Evolutionary conservation across 2,797 vertebrate genomes (phyloP), one percentile per base, ranked within the genome.

Genomic region (Hoplostethus mediterraneus): DNA sequence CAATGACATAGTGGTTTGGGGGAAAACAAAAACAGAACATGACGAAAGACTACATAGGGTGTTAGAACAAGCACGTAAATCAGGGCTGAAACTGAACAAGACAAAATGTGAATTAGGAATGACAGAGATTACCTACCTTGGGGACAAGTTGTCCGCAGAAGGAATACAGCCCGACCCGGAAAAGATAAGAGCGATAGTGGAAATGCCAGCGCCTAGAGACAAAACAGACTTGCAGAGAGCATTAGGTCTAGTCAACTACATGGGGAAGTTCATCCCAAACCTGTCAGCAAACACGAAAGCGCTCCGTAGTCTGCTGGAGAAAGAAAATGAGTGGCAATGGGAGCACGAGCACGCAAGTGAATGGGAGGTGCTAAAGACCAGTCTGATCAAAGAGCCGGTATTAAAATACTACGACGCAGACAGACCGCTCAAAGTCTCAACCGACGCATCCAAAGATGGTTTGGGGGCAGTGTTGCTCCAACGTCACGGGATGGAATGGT

Each of bases 171-270:
- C 30, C 5, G 36, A 59, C 7, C 31, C 31, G 1, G 56, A 59
- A 9, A 59, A 17, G 10, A 8, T 10, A 12, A 38, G 36, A 10
- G 56, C 56, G 17, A 9, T 59, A 1, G 56, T 2, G 6, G 56
- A 59, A 7, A 40, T 40, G 56, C 56, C 56, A 17, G n/a, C 1
- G 6, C 57, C 57, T 6, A n/a, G 0, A 21, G n/a, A 60, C 38
- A 60, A 60, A n/a, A 60, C 13, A 3, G 57, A 60, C 6, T 17
- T 60, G n/a, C 57, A 42, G 38, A n/a, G 38, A 6, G n/a, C 57
- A 1, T 13, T 44, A 60, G 38, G 57, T 3, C 12, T 60, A 25
- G 57, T 60, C 1, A 60, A 60, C 7, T 60, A 21, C 38, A 16
- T 44, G 13, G 16, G 56, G 0, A 68, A 3, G 30, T 69, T 58